Base-by-base conservation (phyloP, 2,113 vertebrate species). In the Prietella phreatophila region DNA sequence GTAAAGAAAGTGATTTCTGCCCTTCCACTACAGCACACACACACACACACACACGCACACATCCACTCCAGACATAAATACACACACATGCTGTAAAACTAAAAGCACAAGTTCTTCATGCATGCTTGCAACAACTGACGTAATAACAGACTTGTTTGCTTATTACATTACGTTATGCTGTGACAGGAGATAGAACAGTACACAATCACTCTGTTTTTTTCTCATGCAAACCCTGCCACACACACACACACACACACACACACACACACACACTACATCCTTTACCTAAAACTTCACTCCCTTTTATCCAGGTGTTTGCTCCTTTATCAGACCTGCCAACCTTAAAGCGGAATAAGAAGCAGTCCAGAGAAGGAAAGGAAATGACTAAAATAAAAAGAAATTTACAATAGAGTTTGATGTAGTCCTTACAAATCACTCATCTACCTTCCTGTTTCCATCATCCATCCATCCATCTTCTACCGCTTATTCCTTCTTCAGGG, bases 1-100 rank as follows among this genome's bases (percentile, higher is more conserved):
- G 61, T 80, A 91, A 91, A 91, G 86, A 93, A 91, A 93, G 90
- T 89, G 85, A 79, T 93, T 93, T 92, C 85, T 91, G 73, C 91
- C 89, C 50, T 88, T 89, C 93, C 93, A 91, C 91, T 89, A 39
- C 8, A 53, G 42, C 30, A 81, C 1, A 36, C 56, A 84, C 81
- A 86, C 33, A 91, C 86, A 90, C 55, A 63, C 73, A 60, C 80
- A 83, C 56, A 80, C 2, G 73, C 33, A 71, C 82, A 53, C 25
- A 81, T 14, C 20, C 36, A 65, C n/a, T 17, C 9, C 85, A 61
- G 25, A 50, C 83, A 78, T 6, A 76, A 76, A 76, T 11, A 56
- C 79, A 82, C 30, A 30, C 27, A 36, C 79, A 58, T 42, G 22
- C 55, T 20, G 30, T 36, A 36, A 58, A 58, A 58, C 3, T 22